phyloP scores from a whole-genome alignment of 2,797 vertebrate genomes.

The Limnodromus scolopaceus region DNA sequence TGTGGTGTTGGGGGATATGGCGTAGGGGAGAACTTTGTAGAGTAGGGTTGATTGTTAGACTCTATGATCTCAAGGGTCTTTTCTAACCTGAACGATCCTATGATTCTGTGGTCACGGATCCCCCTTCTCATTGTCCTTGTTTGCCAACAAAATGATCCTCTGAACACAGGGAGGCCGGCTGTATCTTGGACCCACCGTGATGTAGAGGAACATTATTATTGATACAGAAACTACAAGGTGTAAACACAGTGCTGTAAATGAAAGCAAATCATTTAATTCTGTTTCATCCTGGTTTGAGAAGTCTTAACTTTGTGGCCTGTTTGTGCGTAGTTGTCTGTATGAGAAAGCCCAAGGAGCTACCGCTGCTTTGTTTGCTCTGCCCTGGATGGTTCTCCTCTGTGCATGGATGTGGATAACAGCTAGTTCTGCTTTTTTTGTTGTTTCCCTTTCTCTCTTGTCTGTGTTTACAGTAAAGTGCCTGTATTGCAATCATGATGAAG shows the following conservation, averaged over 20 bases:
- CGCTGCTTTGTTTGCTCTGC: background rate
- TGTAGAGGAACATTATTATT: background rate
- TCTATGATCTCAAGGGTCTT: too few relatives aligned
- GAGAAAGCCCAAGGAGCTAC: background rate
- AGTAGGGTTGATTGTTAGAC: too few relatives aligned
- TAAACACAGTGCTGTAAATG: background rate
- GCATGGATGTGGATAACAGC: background rate
- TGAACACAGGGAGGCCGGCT: fast-evolving
- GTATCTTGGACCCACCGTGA: background rate
- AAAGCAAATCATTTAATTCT: background rate
- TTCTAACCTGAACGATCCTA: too few relatives aligned
- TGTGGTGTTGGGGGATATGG: too few relatives aligned
- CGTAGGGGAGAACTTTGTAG: too few relatives aligned
- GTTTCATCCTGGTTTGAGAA: background rate
- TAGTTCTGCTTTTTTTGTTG: conserved; percentile 39
- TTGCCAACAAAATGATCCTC: background rate
- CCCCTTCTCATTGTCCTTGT: background rate
- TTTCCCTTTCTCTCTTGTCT: conserved; percentile 35
- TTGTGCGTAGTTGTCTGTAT: background rate
- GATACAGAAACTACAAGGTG: background rate
- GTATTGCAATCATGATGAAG: background rate
- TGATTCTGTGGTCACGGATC: background rate
- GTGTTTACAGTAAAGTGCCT: background rate
- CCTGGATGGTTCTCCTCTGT: background rate
- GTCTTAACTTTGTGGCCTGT: background rate